Evolutionary conservation across 1,140 invertebrate species (phyloP).

Genomic region (Aradophagus sp.): DNA sequence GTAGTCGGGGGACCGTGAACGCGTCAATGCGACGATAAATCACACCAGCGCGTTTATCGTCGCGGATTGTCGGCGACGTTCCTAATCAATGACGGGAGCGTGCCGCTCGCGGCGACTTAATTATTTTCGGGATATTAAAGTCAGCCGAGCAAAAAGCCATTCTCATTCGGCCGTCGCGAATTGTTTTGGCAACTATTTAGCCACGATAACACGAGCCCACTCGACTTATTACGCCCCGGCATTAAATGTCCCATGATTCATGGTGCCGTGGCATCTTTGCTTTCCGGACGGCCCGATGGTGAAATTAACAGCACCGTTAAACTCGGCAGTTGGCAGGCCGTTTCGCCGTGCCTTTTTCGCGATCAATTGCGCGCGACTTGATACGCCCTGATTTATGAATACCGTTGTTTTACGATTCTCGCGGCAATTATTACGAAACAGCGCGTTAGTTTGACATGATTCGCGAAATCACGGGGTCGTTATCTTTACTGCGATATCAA

Average conservation of each 20-base stretch:
- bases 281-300: no score
- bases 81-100: constrained; percentile 50
- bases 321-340: no score
- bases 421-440: no score
- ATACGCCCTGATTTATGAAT: not conserved
- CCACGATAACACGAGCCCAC: constrained; percentile 5
- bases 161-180: constrained; percentile 13
- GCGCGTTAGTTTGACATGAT: not conserved
- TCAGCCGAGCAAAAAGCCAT: constrained; percentile 17
- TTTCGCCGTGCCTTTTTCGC: no score
- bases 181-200: constrained; percentile 23
- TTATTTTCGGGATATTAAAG: constrained; percentile 42
- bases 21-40: constrained; percentile 55
- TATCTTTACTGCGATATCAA: constrained; percentile 1
- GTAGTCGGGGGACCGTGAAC: constrained; percentile 41
- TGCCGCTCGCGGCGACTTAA: constrained; percentile 33
- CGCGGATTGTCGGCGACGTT: constrained; percentile 53
- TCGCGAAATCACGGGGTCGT: not conserved
- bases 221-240: constrained; percentile 24
- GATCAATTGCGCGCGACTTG: no score
- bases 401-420: not conserved
- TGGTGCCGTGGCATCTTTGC: no score
- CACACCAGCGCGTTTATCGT: constrained; percentile 48
- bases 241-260: not conserved
- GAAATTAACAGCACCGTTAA: no score